Evolutionary conservation across 2,113 vertebrate species (phyloP).

Genomic region (Pteruthius melanotis): DNA sequence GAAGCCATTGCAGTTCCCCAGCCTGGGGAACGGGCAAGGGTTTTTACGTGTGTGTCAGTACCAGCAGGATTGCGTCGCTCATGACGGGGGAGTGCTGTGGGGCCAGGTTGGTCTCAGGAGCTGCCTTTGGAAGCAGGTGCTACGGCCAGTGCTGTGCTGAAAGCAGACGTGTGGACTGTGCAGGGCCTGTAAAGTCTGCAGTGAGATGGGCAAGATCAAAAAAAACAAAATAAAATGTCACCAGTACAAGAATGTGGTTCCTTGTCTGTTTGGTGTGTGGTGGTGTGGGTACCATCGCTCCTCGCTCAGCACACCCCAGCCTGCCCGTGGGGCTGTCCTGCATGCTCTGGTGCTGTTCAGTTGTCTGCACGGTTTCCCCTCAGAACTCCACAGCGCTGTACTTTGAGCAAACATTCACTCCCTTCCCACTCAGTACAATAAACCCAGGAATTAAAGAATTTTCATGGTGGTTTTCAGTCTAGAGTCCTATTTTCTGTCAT

Average conservation of each 20-base stretch:
- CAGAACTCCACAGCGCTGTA: neutral
- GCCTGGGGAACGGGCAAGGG: neutral
- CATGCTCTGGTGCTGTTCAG: neutral
- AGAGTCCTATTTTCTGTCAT: neutral
- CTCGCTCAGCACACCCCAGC: neutral
- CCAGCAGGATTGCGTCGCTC: neutral
- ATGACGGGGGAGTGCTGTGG: neutral
- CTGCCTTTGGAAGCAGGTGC: neutral
- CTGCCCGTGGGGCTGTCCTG: neutral
- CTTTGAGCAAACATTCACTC: neutral
- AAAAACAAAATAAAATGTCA: constrained; percentile 4
- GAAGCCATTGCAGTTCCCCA: neutral
- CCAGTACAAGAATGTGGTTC: neutral
- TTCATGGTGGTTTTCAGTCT: neutral
- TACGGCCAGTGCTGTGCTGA: neutral
- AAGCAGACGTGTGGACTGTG: neutral
- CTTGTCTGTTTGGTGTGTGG: neutral
- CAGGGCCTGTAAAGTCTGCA: neutral
- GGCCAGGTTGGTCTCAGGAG: neutral
- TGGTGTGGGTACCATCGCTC: neutral
- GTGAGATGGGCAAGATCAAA: neutral
- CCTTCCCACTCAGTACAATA: neutral
- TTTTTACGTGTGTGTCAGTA: neutral
- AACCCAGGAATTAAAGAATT: neutral
- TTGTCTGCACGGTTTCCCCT: neutral